Evolutionary conservation across 2,113 vertebrate species (phyloP), one percentile per base, ranked within the genome.

Genomic region (Hassar affinis): DNA sequence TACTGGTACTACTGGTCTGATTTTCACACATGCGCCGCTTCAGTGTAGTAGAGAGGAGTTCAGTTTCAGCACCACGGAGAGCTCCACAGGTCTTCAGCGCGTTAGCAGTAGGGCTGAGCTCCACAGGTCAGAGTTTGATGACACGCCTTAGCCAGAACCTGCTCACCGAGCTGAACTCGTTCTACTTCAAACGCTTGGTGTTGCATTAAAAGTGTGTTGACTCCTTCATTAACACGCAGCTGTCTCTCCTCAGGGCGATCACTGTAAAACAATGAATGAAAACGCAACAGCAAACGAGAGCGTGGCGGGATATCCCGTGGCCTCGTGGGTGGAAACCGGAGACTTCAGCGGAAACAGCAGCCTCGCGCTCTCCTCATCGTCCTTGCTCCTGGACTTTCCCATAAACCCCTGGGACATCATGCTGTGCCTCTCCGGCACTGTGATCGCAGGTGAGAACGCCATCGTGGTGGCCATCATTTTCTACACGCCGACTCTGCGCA

Each of bases 331-430:
- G 83, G 91, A 93, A 79, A 81, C 89, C 14, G 90, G 89, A 20
- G 89, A 78, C 47, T 83, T 68, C 0, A 89, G 90, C 89, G 87
- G 80, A 87, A 91, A 94, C 88, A 57, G 87, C 88, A 94, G 81
- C 86, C 86, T 93, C 89, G 94, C 95, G 85, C 93, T 97, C 78
- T 95, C 96, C 15, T 94, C 95, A 0, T 42, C 81, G 6, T 76
- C 81, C 15, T 59, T 82, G n/a, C 30, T 66, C 5, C 90, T 94
- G 0, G 87, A 91, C 1, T 93, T 95, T 10, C 85, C 94, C 45
- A 93, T 98, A 85, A 99, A 97, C 89, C 98, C 98, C 0, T 99
- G 98, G 98, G 96, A 99, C 88, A 95, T 99, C 68, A 96, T 98
- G 94, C 93, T 99, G 57, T 99, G 98, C 75, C 94, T 98, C 86